These are phyloP conservation scores for Nannoperca australis DNA, from an alignment of 2,797 vertebrate genomes.

Conservation along the genomic window DNA sequence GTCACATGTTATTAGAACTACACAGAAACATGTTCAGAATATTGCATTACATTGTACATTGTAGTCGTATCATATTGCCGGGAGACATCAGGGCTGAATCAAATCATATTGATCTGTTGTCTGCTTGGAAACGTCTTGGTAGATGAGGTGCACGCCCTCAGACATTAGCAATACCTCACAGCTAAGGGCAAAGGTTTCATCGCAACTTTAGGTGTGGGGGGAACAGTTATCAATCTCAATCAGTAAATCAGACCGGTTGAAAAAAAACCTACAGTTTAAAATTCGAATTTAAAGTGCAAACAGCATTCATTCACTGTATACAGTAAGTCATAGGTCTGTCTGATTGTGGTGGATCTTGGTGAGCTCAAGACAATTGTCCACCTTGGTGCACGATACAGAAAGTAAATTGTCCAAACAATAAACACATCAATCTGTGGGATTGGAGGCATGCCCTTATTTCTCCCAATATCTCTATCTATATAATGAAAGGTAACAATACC, in stretches of 20 bases:
- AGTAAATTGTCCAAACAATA: slow-evolving; percentile 24
- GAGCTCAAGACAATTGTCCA: slow-evolving; percentile 35
- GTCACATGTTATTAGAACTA: slow-evolving; percentile 15
- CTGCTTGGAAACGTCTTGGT: slow-evolving; percentile 54
- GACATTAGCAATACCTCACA: slow-evolving; percentile 48
- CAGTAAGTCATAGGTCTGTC: not conserved
- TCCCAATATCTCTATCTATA: slow-evolving; percentile 3
- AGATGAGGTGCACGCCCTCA: slow-evolving; percentile 32
- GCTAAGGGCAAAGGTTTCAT: slow-evolving; percentile 58
- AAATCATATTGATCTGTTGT: slow-evolving; percentile 62
- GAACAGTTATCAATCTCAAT: slow-evolving; percentile 22
- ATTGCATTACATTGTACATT: slow-evolving; percentile 31
- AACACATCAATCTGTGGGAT: slow-evolving; percentile 25
- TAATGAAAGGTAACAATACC: slow-evolving; percentile 20
- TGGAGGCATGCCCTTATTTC: not conserved
- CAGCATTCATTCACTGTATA: not conserved
- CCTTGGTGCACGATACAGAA: slow-evolving; percentile 15
- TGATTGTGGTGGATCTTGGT: not conserved
- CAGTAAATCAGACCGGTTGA: slow-evolving; percentile 9
- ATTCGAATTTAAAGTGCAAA: slow-evolving; percentile 17
- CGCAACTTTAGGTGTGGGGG: slow-evolving; percentile 16
- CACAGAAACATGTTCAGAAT: not conserved
- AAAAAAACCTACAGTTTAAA: slow-evolving; percentile 5
- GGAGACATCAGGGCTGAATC: slow-evolving; percentile 45
- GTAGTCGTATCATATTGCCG: slow-evolving; percentile 28